Base-by-base conservation (phyloP, 2,113 vertebrate genomes). In the Eublepharis macularius region DNA sequence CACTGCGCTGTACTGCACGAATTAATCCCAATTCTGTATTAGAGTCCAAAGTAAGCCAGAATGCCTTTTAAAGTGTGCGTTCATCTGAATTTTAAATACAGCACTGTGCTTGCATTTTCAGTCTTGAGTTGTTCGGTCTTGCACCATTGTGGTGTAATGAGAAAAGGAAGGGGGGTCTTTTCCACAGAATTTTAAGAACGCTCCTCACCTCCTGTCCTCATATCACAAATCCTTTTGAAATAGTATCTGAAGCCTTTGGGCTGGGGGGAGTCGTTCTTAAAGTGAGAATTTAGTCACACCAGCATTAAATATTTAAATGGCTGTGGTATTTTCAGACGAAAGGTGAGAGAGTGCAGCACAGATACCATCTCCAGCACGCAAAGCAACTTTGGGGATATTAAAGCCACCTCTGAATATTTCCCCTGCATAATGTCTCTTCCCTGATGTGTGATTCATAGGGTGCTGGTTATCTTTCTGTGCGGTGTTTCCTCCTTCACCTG, bases 301-400 rank as follows among this genome's bases (percentile, higher is more conserved):
- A 45, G 29, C 9, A 9, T 45, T 57, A 78, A 70, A 43, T 34
- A 39, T 47, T n/a, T 45, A 34, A 63, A 63, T 47, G 57, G 11
- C 24, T 16, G 32, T 41, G 7, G 51, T 32, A 21, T 79, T 85
- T 73, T 73, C 76, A 49, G 19, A 85, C 4, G 75, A 84, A 89
- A 45, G 17, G 87, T 34, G 49, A 54, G 65, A 43, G 68, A 75
- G 66, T 75, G 85, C 76, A 86, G 87, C 39, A 90, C 32, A 51
- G 76, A 76, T 93, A 91, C 88, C 83, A 90, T 88, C 93, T 93
- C 78, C 81, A 76, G 45, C 2, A 4, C 88, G 90, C 70, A 85
- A 93, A 94, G 74, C 39, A 68, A 47, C 32, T 7, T 3, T 80
- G 83, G 87, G 75, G 81, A 77, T 16, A 45, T 70, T 76, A 57